A percentile compares a stretch with the other conserved stretches of the same genome.
Evolutionary conservation across 1,140 invertebrate species (phyloP).

Genomic region (Spodoptera litura): DNA sequence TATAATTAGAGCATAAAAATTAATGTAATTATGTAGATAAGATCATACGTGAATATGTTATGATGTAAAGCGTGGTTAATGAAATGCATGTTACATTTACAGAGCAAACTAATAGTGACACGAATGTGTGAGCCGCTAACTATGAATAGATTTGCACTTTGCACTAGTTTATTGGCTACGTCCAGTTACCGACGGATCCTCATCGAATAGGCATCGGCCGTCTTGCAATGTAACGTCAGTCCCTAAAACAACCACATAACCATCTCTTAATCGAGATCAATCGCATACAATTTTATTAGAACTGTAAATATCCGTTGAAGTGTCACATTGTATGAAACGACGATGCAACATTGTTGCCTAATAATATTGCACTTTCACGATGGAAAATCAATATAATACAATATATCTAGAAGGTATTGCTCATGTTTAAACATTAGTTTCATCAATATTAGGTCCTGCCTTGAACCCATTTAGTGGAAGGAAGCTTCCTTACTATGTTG

Average conservation of each 20-base stretch:
- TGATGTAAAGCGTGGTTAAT: slow-evolving; percentile 31
- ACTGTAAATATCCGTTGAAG: slow-evolving; percentile 17
- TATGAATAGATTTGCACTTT: slow-evolving; percentile 58
- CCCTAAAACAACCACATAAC: not conserved
- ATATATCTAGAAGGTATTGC: slow-evolving; percentile 2
- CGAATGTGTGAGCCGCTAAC: slow-evolving; percentile 45
- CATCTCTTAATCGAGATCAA: slow-evolving; percentile 8
- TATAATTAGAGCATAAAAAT: not conserved
- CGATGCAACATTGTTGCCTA: slow-evolving; percentile 16
- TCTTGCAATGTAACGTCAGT: slow-evolving; percentile 2
- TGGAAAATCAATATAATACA: slow-evolving; percentile 10
- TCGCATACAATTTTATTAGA: not conserved
- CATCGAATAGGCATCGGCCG: not conserved
- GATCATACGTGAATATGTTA: not conserved
- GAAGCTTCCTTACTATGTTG: not conserved
- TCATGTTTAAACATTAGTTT: slow-evolving; percentile 15
- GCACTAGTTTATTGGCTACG: slow-evolving; percentile 49
- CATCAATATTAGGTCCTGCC: slow-evolving; percentile 11
- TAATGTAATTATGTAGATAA: not conserved
- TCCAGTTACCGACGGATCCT: slow-evolving; percentile 30
- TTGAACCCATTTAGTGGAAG: slow-evolving; percentile 1
- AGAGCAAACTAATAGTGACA: slow-evolving; percentile 47
- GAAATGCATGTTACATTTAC: slow-evolving; percentile 35
- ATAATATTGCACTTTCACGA: slow-evolving; percentile 13
- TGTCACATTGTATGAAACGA: slow-evolving; percentile 34